These are phyloP conservation scores for Barnardius zonarius DNA, from an alignment of 2,113 vertebrate species.

Conservation along the genomic window DNA sequence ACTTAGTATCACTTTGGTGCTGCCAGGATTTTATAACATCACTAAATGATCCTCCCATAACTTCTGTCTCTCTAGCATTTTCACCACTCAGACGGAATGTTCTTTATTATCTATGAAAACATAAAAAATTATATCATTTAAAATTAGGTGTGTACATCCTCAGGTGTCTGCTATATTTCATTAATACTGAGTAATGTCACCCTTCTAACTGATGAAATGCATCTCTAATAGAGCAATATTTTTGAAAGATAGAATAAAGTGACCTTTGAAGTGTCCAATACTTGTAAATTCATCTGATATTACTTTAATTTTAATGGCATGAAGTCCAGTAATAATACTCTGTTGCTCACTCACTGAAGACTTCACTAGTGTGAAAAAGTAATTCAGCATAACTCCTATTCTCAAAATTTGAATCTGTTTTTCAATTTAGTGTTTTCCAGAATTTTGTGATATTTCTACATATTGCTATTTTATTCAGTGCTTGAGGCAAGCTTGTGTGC, in stretches of 20 bases:
- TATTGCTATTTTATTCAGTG: background rate
- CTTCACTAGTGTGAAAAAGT: background rate
- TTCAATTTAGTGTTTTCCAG: background rate
- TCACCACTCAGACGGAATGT: constrained; percentile 1
- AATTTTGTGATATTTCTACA: background rate
- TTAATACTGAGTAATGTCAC: constrained; percentile 65
- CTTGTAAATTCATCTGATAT: background rate
- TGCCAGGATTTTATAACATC: constrained; percentile 32
- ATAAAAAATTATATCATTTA: constrained; percentile 68
- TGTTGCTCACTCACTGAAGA: background rate
- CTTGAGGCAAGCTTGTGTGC: background rate
- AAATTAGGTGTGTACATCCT: constrained; percentile 59
- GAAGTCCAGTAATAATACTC: background rate
- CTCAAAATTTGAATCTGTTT: background rate
- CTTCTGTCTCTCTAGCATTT: constrained; percentile 24
- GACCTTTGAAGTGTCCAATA: constrained; percentile 14
- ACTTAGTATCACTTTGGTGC: background rate
- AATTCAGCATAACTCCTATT: background rate
- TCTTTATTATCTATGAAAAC: constrained; percentile 64
- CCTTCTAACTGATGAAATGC: constrained; percentile 64
- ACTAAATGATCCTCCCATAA: background rate
- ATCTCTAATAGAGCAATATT: constrained; percentile 60
- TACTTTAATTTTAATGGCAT: constrained; percentile 6
- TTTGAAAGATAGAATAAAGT: constrained; percentile 51
- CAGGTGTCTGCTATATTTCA: constrained; percentile 64